These are phyloP conservation scores for Caerostris darwini DNA, from an alignment of 1,140 invertebrate species.

Conservation along the genomic window DNA sequence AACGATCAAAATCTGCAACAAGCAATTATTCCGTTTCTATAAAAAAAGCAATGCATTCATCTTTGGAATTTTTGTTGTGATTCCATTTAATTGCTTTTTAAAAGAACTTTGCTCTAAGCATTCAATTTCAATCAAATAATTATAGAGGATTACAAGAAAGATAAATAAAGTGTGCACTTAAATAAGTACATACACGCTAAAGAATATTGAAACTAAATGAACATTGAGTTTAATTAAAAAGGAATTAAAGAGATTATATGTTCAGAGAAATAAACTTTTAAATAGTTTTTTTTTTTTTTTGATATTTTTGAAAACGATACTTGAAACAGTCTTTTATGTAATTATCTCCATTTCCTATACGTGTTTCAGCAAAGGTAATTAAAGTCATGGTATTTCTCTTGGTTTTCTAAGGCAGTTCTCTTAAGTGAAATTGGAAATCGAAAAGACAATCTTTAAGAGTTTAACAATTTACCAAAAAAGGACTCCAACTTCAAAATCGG, in stretches of 20 bases:
- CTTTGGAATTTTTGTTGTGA: not conserved
- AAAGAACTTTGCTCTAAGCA: not conserved
- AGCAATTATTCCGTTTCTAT: not conserved
- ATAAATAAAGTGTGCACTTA: not conserved
- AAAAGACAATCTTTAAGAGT: no score
- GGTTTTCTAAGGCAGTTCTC: no score
- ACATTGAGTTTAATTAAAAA: slow-evolving; percentile 21
- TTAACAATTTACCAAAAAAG: no score
- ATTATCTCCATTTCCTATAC: not conserved
- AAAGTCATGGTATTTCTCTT: not conserved
- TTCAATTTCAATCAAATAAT: not conserved
- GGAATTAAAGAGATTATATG: not conserved
- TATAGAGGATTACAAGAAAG: not conserved
- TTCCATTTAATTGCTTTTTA: not conserved
- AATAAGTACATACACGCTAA: not conserved
- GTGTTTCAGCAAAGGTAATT: not conserved
- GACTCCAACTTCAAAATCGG: no score
- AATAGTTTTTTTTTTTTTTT: not conserved
- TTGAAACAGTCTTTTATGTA: not conserved
- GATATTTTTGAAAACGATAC: not conserved
- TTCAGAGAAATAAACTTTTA: not conserved
- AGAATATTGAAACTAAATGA: slow-evolving; percentile 5
- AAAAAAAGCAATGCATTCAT: not conserved
- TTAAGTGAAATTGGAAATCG: no score
- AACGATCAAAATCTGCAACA: not conserved